Percentiles rank a stretch among this genome's conserved stretches.
Conservation (phyloP, 2,888 invertebrate genomes). For the Hypercompe scribonia region DNA sequence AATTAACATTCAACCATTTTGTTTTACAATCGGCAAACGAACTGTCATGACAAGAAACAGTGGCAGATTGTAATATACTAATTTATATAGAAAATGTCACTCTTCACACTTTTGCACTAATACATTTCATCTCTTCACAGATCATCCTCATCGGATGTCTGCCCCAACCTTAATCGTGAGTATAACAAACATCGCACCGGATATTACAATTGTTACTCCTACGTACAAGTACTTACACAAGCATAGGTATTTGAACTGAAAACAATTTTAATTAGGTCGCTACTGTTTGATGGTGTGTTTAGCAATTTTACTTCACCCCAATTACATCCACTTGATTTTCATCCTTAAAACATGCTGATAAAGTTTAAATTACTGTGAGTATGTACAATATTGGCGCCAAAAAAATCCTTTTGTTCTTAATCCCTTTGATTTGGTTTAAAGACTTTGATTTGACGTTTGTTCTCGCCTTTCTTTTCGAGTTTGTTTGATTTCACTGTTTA, state of each 20-base stretch:
- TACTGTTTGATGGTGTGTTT: slow-evolving; percentile 54
- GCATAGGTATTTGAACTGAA: slow-evolving; percentile 23
- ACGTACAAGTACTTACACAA: slow-evolving; percentile 35
- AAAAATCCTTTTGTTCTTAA: slow-evolving; percentile 58
- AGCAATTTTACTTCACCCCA: slow-evolving; percentile 7
- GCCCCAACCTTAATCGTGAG: not conserved
- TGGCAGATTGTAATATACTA: no score
- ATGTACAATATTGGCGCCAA: slow-evolving; percentile 16
- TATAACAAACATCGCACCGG: slow-evolving; percentile 11
- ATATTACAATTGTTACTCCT: slow-evolving; percentile 26
- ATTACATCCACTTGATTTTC: not conserved
- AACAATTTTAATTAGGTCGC: slow-evolving; percentile 47
- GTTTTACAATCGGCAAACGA: no score
- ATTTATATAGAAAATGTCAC: no score
- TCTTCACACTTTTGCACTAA: no score
- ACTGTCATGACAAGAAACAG: no score
- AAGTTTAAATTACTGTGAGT: slow-evolving; percentile 12
- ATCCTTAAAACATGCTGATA: fast-evolving
- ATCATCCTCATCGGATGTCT: no score
- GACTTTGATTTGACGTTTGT: slow-evolving; percentile 54
- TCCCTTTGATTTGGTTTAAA: slow-evolving; percentile 59
- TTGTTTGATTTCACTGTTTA: slow-evolving; percentile 37
- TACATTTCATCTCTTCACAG: not conserved
- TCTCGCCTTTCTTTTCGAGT: slow-evolving; percentile 35
- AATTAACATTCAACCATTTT: no score